Base-by-base conservation (phyloP, 2,113 vertebrate genomes). In the Anoura caudifer region DNA sequence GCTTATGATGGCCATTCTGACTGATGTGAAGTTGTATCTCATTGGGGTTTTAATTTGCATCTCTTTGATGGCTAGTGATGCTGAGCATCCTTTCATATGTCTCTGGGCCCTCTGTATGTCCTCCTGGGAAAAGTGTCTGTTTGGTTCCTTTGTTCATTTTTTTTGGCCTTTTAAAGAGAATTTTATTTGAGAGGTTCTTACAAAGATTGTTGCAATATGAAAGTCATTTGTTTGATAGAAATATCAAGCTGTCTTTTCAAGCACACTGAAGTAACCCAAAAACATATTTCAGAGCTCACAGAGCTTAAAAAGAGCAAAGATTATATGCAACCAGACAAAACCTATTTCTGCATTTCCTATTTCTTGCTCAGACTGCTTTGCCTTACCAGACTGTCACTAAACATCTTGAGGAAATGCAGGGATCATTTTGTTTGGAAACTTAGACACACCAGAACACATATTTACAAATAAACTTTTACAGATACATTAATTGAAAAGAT, bases 121-220 rank as follows among this genome's bases (percentile, higher is more conserved):
- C n/a, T n/a, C n/a, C n/a, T n/a, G n/a, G n/a, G n/a, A n/a, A n/a
- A n/a, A n/a, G n/a, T n/a, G n/a, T n/a, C n/a, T n/a, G n/a, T n/a
- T n/a, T n/a, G n/a, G n/a, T n/a, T n/a, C n/a, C n/a, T n/a, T n/a
- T n/a, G n/a, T n/a, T n/a, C n/a, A n/a, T n/a, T n/a, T n/a, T n/a
- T n/a, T n/a, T n/a, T n/a, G n/a, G n/a, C n/a, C n/a, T n/a, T n/a
- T n/a, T n/a, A n/a, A n/a, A n/a, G n/a, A n/a, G n/a, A n/a, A n/a
- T n/a, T n/a, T n/a, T n/a, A n/a, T n/a, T n/a, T n/a, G n/a, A n/a
- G n/a, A n/a, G 98, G 98, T 98, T 99, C 98, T 99, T 99, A 99
- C 99, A 99, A 99, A 99, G 99, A 99, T 99, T 99, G 99, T 99
- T 99, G 98, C 99, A 98, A 99, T 99, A 99, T 99, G 99, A 99